phyloP scores from a whole-genome alignment of 2,888 invertebrate genomes.

The Sepioteuthis lessoniana region DNA sequence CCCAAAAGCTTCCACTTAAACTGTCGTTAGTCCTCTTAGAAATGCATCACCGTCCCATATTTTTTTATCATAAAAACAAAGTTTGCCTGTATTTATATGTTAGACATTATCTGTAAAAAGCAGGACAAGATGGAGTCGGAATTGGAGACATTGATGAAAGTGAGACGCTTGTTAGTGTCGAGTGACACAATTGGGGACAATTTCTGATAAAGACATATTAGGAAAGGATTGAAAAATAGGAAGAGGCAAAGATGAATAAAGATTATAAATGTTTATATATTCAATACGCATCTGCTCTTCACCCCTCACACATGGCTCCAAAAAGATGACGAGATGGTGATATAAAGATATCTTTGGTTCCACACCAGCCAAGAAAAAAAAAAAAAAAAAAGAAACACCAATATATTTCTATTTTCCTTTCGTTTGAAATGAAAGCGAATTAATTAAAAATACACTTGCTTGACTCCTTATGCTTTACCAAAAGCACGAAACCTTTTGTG shows the following conservation, averaged over 20 bases:
- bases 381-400: not conserved
- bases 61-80: not conserved
- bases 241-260: not conserved
- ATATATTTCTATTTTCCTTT: not conserved
- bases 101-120: not conserved
- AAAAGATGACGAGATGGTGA: not conserved
- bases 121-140: not conserved
- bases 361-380: not conserved
- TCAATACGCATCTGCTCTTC: not conserved
- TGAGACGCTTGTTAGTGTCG: not conserved
- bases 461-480: too few species aligned
- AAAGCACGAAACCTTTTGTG: too few species aligned
- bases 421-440: not conserved
- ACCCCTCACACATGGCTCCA: not conserved
- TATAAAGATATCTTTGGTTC: not conserved
- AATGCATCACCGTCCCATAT: not conserved
- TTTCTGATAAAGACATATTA: not conserved
- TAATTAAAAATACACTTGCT: not conserved
- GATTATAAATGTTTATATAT: not conserved
- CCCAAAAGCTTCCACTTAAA: not conserved
- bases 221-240: not conserved
- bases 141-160: not conserved
- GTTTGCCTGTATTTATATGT: not conserved
- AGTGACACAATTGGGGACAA: not conserved
- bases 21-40: not conserved